phyloP scores from a whole-genome alignment of 2,888 invertebrate species.

The Formica aserva region DNA sequence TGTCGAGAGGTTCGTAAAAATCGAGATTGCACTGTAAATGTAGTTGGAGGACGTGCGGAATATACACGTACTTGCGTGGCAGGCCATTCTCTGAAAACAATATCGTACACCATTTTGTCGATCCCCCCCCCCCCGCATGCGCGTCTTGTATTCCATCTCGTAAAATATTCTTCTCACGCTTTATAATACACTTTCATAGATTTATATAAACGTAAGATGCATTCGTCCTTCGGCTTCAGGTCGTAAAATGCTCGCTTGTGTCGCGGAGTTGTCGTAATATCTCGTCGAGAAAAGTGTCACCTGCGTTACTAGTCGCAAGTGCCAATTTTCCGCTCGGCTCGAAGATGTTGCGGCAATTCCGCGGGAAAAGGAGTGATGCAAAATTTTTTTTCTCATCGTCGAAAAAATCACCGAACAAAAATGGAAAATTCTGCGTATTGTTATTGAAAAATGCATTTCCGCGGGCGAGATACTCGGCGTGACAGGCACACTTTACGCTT shows the following conservation, averaged over 20 bases:
- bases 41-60: conserved; percentile 38
- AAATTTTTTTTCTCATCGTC: conserved; percentile 5
- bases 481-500: conserved; percentile 71
- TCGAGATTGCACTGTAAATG: conserved; percentile 35
- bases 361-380: neutral
- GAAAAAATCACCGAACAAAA: neutral
- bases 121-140: neutral
- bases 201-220: neutral
- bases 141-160: neutral
- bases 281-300: conserved; percentile 9
- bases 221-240: conserved; percentile 15
- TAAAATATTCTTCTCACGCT: neutral
- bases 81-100: conserved; percentile 9
- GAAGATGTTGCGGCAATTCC: conserved; percentile 14
- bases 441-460: conserved; percentile 22
- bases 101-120: neutral
- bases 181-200: neutral
- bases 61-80: neutral
- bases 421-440: neutral
- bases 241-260: neutral
- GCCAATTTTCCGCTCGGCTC: conserved; percentile 29
- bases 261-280: conserved; percentile 23
- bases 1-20: conserved; percentile 43
- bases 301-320: neutral
- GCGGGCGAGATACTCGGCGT: conserved; percentile 45